A percentile compares a stretch with the other conserved stretches of the same genome.
phyloP scores from a whole-genome alignment of 2,797 vertebrate genomes.

The Premnoplex brunnescens region DNA sequence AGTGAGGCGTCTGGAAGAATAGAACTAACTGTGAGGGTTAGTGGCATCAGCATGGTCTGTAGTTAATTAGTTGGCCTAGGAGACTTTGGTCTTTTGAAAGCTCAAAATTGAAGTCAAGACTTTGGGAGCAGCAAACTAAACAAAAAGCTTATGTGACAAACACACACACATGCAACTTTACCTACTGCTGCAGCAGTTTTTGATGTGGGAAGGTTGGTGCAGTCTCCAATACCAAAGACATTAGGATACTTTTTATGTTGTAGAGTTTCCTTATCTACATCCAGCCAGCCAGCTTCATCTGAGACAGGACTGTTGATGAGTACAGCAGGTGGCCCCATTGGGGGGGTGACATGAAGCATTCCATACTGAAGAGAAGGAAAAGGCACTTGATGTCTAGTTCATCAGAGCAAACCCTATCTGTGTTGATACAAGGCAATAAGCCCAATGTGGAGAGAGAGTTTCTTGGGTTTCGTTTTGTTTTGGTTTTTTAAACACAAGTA shows the following conservation, averaged over 20 bases:
- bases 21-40: not conserved
- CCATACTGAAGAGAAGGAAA: conserved; percentile 83
- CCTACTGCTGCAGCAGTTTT: conserved; percentile 93
- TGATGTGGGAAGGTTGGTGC: conserved; percentile 92
- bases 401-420: not conserved
- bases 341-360: conserved; percentile 97
- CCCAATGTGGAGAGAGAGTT: not conserved
- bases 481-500: not conserved
- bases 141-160: not conserved
- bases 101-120: not conserved
- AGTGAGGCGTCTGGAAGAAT: not conserved
- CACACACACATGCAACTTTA: conserved; percentile 32
- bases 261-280: conserved; percentile 89
- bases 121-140: not conserved
- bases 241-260: conserved; percentile 92
- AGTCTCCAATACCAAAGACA: conserved; percentile 97
- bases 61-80: not conserved
- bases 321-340: conserved; percentile 89
- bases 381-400: not conserved
- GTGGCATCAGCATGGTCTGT: not conserved
- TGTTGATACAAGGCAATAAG: not conserved
- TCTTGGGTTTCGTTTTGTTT: not conserved
- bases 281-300: conserved; percentile 87
- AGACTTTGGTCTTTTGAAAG: not conserved
- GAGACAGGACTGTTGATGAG: conserved; percentile 84